Base-by-base conservation (phyloP, 2,888 invertebrate genomes). In the Trichopria drosophilae region DNA sequence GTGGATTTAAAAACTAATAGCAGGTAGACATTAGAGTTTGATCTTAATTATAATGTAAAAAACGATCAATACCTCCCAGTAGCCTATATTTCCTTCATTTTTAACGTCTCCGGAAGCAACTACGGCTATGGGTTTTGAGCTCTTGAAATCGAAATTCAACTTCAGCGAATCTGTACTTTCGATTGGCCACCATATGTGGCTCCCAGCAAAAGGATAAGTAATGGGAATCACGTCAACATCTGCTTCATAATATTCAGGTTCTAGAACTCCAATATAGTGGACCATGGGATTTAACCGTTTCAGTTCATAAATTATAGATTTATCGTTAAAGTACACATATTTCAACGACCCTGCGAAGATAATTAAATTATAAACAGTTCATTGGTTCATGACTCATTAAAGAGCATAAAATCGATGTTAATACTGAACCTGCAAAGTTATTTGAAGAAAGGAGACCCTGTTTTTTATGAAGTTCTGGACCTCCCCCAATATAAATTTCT, bases 301-400 rank as follows among this genome's bases (percentile, higher is more conserved):
- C 55, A 95, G 76, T 69, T 93, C 92, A 71, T 93, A 93, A 55
- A 96, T 79, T 59, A 96, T 90, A 1, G 93, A 92, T 22, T 93
- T 86, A 68, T 93, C 93, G 73, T 95, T 94, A 76, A 92, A 93
- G 73, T 91, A 95, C 36, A 94, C 91, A 72, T 93, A 93, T 71
- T 93, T 92, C 26, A 96, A 74, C 62, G 90, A 90, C 18, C 96
- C 92, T 67, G 85, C 85, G 71, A 89, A 90, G 75, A 87, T 88
- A 72, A 29, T 29, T 31, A 28, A 43, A n/a, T 40, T 12, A n/a
- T 19, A 20, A 29, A 13, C 12, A 13, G 3, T 9, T 28, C 22
- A n/a, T n/a, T n/a, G n/a, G n/a, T 15, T 13, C 3, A 23, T 22
- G 10, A n/a, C 22, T 7, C 12, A 31, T 2, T 22, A 42, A 7